Percentiles rank a stretch among this genome's conserved stretches.
phyloP scores from a whole-genome alignment of 2,113 vertebrate species.

The Orycteropus afer region DNA sequence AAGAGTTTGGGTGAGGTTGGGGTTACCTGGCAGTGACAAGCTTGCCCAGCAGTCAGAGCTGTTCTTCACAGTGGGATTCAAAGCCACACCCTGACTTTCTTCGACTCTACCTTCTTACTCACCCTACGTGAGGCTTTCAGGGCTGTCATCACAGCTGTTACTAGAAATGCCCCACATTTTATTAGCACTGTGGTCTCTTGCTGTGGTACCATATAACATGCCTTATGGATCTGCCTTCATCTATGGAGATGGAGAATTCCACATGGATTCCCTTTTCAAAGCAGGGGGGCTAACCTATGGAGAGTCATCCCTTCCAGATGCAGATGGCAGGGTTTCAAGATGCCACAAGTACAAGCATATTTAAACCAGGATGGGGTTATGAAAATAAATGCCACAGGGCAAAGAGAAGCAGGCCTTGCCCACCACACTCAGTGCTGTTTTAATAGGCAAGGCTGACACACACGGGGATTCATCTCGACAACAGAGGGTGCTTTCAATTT shows the following conservation, averaged over 20 bases:
- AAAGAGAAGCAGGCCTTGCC: not conserved
- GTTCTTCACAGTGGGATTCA: not conserved
- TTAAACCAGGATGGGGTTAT: not conserved
- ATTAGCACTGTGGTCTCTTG: constrained; percentile 26
- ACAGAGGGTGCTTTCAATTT: not conserved
- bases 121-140: not conserved
- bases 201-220: not conserved
- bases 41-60: not conserved
- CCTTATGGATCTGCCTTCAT: constrained; percentile 37
- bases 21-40: not conserved
- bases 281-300: not conserved
- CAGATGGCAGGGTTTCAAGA: not conserved
- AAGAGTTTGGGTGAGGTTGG: not conserved
- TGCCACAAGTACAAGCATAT: not conserved
- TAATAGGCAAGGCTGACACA: not conserved
- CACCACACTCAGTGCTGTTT: not conserved
- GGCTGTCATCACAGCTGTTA: constrained; percentile 72
- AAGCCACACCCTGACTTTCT: constrained; percentile 60
- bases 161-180: constrained; percentile 40
- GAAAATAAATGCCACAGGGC: not conserved
- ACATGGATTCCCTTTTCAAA: constrained; percentile 50
- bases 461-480: not conserved
- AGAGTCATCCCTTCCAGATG: constrained; percentile 12
- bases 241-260: not conserved
- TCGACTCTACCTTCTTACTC: constrained; percentile 41